A percentile compares a stretch with the other conserved stretches of the same genome.
These are phyloP conservation scores for Grammomys surdaster DNA, from an alignment of 2,113 vertebrate genomes.

Conservation along the genomic window DNA sequence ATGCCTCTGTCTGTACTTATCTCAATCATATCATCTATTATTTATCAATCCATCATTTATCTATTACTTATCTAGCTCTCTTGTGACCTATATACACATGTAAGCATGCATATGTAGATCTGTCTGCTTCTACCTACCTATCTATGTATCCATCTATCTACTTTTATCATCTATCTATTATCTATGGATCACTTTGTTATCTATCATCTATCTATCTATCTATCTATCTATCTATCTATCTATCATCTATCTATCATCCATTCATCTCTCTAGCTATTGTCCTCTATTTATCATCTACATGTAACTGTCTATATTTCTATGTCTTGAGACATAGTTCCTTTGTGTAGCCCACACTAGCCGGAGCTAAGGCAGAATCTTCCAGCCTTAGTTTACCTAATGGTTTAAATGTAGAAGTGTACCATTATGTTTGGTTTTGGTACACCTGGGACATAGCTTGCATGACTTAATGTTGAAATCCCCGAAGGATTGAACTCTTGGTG, in stretches of 20 bases:
- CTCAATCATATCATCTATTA: neutral
- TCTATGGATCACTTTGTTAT: neutral
- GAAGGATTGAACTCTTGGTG: neutral
- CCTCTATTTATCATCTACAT: neutral
- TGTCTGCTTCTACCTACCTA: too few relatives aligned
- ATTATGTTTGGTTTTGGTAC: neutral
- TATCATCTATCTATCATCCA: neutral
- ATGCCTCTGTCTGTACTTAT: neutral
- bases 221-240: neutral
- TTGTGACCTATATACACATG: neutral
- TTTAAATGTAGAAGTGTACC: neutral
- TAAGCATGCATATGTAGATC: neutral
- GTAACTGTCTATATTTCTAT: neutral
- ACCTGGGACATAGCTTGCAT: neutral
- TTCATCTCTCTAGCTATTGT: neutral
- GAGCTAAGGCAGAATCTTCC: neutral
- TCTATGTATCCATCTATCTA: neutral
- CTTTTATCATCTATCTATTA: neutral
- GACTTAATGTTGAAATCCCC: neutral
- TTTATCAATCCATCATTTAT: neutral
- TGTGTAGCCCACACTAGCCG: neutral
- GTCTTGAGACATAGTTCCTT: neutral
- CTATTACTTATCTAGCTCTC: neutral
- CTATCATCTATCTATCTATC: neutral
- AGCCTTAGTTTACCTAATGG: neutral